These are phyloP conservation scores for Lacerta viridis DNA, from an alignment of 2,797 vertebrate genomes.

Conservation along the genomic window DNA sequence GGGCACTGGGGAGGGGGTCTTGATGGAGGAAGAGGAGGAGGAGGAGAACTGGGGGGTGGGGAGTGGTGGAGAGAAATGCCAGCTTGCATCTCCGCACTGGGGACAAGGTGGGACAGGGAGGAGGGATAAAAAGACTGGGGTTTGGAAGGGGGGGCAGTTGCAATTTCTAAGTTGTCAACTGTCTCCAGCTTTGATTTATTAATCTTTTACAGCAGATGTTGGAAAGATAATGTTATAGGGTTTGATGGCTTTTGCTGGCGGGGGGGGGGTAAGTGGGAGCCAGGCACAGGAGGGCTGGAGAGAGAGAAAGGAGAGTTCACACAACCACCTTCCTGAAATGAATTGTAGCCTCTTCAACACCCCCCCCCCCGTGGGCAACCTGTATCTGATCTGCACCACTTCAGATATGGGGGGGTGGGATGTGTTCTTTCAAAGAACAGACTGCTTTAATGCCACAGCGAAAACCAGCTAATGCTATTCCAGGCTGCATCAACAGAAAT, in stretches of 20 bases:
- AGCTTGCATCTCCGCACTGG: slow-evolving; percentile 60
- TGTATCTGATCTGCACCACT: neutral
- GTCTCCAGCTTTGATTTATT: slow-evolving; percentile 67
- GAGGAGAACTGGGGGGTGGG: neutral
- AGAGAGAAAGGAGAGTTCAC: neutral
- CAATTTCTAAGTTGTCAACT: slow-evolving; percentile 59
- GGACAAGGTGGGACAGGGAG: slow-evolving; percentile 67
- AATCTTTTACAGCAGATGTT: slow-evolving; percentile 61
- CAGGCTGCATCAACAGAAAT: too few relatives aligned
- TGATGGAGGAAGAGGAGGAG: neutral
- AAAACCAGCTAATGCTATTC: too few relatives aligned
- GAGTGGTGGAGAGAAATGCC: neutral
- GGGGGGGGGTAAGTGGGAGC: fast-evolving
- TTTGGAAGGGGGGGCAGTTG: neutral
- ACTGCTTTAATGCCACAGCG: too few relatives aligned
- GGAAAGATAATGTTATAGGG: slow-evolving; percentile 15
- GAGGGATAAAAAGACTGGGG: too few relatives aligned
- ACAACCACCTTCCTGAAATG: too few relatives aligned
- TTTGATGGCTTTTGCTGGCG: neutral
- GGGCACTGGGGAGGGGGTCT: neutral
- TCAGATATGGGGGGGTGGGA: too few relatives aligned
- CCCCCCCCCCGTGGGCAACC: fast-evolving
- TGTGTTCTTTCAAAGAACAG: too few relatives aligned
- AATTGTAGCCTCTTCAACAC: neutral
- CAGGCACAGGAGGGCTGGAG: neutral